Conservation (phyloP, 2,113 vertebrate species). For the Muntiacus muntjak region DNA sequence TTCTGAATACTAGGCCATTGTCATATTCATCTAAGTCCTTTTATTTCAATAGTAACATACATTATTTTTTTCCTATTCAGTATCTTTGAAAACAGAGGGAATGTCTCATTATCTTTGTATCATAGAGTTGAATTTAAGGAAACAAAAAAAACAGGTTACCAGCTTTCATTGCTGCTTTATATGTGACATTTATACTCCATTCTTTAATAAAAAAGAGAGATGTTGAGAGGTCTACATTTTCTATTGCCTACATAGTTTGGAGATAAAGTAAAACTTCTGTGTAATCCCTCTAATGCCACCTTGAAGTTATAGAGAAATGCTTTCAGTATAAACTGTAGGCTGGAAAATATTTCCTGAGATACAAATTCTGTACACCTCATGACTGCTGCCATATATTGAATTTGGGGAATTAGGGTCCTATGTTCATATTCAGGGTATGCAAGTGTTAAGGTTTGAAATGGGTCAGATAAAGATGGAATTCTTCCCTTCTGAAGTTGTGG, state of each 20-base stretch:
- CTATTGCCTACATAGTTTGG: not conserved
- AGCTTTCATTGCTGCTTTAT: not conserved
- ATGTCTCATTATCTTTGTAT: constrained; percentile 10
- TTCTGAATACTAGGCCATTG: constrained; percentile 5
- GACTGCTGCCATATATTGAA: not conserved
- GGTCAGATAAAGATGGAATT: not conserved
- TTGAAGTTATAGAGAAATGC: not conserved
- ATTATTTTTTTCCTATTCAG: not conserved
- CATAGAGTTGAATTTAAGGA: not conserved
- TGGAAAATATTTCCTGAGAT: not conserved
- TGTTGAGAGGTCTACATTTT: not conserved
- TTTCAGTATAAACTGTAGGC: not conserved
- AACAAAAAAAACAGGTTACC: not conserved
- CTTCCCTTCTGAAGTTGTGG: not conserved
- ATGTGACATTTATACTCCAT: not conserved
- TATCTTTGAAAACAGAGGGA: constrained; percentile 46
- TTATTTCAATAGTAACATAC: constrained; percentile 30
- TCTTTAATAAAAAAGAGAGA: not conserved
- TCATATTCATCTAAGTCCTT: constrained; percentile 4
- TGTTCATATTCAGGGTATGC: not conserved
- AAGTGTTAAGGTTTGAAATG: not conserved
- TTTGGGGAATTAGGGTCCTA: not conserved
- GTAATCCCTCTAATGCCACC: not conserved
- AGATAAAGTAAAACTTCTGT: not conserved
- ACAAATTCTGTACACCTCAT: not conserved